These are phyloP conservation scores for Drosophila parabipectinata DNA, from an alignment of 1,140 invertebrate species.

Conservation along the genomic window DNA sequence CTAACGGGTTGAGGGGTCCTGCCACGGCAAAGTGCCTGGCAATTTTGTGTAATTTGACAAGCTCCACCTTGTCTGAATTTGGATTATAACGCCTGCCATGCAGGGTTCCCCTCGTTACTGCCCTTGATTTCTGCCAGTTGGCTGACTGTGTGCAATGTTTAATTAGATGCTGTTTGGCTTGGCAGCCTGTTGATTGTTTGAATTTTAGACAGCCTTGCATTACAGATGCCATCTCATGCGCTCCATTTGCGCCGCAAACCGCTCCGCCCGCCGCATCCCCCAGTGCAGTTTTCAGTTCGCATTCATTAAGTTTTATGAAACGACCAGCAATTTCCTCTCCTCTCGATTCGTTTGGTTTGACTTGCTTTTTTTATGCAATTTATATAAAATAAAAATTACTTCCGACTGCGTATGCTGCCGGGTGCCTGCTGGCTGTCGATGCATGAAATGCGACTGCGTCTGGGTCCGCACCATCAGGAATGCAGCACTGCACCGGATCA, in stretches of 20 bases:
- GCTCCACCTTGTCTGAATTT: conserved; percentile 39
- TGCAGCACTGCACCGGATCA: conserved; percentile 5
- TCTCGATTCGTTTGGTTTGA: conserved; percentile 24
- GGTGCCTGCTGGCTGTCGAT: conserved; percentile 50
- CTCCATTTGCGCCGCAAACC: conserved; percentile 56
- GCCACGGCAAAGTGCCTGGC: conserved; percentile 49
- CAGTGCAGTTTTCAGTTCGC: conserved; percentile 57
- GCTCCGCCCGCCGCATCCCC: background rate
- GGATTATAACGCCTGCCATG: conserved; percentile 29
- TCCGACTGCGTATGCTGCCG: conserved; percentile 60
- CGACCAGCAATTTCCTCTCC: conserved; percentile 69
- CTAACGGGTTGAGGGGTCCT: background rate
- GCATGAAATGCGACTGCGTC: conserved; percentile 66
- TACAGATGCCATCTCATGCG: conserved; percentile 25
- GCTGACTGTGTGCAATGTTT: conserved; percentile 54
- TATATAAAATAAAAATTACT: conserved; percentile 81
- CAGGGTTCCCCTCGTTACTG: background rate
- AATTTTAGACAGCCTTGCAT: conserved; percentile 39
- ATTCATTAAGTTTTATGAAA: conserved; percentile 81
- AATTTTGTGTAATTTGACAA: conserved; percentile 78
- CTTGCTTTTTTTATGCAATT: conserved; percentile 64
- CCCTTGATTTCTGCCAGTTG: conserved; percentile 15
- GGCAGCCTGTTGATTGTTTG: conserved; percentile 46
- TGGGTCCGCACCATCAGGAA: conserved; percentile 8
- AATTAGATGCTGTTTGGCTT: conserved; percentile 67